phyloP scores from a whole-genome alignment of 2,797 vertebrate genomes.

The Coreius guichenoti region DNA sequence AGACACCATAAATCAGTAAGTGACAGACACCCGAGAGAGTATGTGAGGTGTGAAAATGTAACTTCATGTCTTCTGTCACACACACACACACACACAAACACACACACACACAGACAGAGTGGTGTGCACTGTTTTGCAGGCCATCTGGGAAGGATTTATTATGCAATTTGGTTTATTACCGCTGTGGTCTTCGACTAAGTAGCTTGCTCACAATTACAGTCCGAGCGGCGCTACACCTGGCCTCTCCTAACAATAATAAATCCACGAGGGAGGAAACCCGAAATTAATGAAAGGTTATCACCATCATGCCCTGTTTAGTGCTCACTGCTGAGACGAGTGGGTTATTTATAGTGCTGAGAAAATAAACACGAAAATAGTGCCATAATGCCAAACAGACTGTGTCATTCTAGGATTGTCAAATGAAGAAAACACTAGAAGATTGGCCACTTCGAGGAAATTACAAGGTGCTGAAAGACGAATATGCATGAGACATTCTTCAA shows the following conservation, averaged over 20 bases:
- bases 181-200: conserved; percentile 82
- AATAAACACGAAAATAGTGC: conserved; percentile 55
- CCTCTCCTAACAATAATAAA: conserved; percentile 81
- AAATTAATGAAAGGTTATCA: conserved; percentile 76
- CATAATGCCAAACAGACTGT: conserved; percentile 35
- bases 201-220: conserved; percentile 85
- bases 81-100: conserved; percentile 60
- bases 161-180: conserved; percentile 84
- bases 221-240: conserved; percentile 83
- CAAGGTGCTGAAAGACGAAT: conserved; percentile 8
- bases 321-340: conserved; percentile 52
- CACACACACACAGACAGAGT: conserved; percentile 75
- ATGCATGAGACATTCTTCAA: neutral
- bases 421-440: conserved; percentile 34
- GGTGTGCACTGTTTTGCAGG: conserved; percentile 86
- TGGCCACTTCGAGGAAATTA: conserved; percentile 3
- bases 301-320: conserved; percentile 63
- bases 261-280: conserved; percentile 78
- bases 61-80: conserved; percentile 36
- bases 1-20: conserved; percentile 1
- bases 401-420: conserved; percentile 34
- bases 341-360: conserved; percentile 56
- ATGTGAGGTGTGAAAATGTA: conserved; percentile 25
- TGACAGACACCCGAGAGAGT: conserved; percentile 17
- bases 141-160: conserved; percentile 89